A percentile compares a stretch with the other conserved stretches of the same genome.
These are phyloP conservation scores for Sepiola atlantica DNA, from an alignment of 2,888 invertebrate species.

Conservation along the genomic window DNA sequence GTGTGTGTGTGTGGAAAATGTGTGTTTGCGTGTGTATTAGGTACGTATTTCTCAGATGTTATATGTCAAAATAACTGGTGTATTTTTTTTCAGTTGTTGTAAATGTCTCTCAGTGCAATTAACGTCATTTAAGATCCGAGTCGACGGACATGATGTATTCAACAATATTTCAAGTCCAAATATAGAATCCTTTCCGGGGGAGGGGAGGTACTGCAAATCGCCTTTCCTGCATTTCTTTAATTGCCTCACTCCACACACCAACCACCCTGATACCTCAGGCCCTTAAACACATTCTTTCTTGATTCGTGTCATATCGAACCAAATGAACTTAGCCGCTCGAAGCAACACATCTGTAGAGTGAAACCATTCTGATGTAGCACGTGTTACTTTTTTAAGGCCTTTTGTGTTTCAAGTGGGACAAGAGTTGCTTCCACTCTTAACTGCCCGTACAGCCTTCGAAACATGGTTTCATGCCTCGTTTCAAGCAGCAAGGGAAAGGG, in stretches of 20 bases:
- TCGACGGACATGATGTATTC: background rate
- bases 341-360: background rate
- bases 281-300: background rate
- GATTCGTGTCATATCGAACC: background rate
- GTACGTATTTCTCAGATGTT: background rate
- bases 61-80: background rate
- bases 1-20: background rate
- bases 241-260: background rate
- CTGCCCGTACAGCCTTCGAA: background rate
- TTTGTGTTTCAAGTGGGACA: background rate
- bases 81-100: background rate
- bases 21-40: background rate
- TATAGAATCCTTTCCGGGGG: background rate
- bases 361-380: background rate
- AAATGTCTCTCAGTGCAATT: background rate
- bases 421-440: background rate
- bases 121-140: background rate
- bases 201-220: background rate
- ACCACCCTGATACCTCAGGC: background rate
- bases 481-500: no score
- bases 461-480: background rate
- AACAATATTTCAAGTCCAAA: background rate
- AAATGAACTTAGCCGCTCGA: background rate
- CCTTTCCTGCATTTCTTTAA: background rate
- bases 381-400: background rate